Conservation (phyloP, 2,797 vertebrate species). For the Clamator glandarius region DNA sequence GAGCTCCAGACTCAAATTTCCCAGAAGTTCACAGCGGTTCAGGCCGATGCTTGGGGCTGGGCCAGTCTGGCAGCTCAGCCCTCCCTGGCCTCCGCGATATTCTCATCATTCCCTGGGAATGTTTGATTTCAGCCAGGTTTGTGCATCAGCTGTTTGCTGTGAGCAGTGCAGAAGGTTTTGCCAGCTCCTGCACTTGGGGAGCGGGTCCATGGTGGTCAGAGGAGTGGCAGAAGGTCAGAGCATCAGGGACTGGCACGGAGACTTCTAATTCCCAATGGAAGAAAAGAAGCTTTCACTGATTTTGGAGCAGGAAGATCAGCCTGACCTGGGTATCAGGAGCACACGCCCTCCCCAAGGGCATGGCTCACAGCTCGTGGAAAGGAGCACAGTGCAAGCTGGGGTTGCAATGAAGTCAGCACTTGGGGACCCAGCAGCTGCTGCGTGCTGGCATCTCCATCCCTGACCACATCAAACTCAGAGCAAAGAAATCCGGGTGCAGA, state of each 20-base stretch:
- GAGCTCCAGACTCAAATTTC: background rate
- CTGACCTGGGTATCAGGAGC: fast-evolving
- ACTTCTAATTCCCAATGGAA: fast-evolving
- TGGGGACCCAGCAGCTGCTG: background rate
- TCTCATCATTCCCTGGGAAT: slow-evolving; percentile 53
- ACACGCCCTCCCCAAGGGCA: background rate
- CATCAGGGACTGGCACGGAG: fast-evolving
- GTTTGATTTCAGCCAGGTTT: background rate
- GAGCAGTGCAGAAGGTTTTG: background rate
- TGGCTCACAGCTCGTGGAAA: fast-evolving
- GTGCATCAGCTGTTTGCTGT: background rate
- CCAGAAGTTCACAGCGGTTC: slow-evolving; percentile 30
- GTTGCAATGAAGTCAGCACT: background rate
- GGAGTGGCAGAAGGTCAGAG: no score
- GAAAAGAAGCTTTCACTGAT: fast-evolving
- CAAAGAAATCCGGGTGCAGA: fast-evolving
- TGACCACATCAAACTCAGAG: background rate
- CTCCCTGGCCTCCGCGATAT: background rate
- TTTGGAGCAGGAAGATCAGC: background rate
- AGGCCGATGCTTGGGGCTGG: background rate
- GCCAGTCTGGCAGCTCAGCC: slow-evolving; percentile 30
- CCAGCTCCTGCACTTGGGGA: background rate
- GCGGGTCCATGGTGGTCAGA: background rate
- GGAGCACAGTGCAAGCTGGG: background rate
- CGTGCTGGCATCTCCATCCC: background rate